Evolutionary conservation across 2,797 vertebrate species (phyloP).

Genomic region (Typhlichthys subterraneus): DNA sequence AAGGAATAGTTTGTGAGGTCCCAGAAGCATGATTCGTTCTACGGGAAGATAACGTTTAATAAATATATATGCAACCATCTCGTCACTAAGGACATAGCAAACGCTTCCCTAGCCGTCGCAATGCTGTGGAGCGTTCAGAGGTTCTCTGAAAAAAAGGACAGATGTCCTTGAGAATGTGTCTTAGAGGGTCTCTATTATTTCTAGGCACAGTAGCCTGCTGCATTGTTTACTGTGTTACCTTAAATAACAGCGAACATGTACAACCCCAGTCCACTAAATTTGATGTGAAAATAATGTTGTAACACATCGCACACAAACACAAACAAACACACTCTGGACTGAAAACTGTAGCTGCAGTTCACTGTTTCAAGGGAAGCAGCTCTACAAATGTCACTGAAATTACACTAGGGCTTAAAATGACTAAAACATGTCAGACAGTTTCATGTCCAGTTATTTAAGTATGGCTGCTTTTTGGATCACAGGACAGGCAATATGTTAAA

Average conservation of each 20-base stretch:
- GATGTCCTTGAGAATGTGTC: conserved; percentile 9
- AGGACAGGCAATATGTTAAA: conserved; percentile 13
- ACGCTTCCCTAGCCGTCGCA: conserved; percentile 33
- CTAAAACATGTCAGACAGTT: conserved; percentile 34
- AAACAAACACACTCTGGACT: too few species aligned
- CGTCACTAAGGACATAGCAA: conserved; percentile 34
- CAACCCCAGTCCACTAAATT: not conserved
- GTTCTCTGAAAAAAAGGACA: not conserved
- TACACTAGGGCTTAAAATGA: conserved; percentile 22
- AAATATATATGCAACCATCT: conserved; percentile 13
- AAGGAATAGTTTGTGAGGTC: conserved; percentile 36
- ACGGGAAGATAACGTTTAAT: conserved; percentile 31
- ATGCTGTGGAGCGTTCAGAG: conserved; percentile 24
- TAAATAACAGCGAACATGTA: conserved; percentile 40
- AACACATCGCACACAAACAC: too few species aligned
- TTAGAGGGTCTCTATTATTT: conserved; percentile 20
- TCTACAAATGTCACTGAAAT: conserved; percentile 14
- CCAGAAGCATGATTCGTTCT: conserved; percentile 67
- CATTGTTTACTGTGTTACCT: conserved; percentile 2
- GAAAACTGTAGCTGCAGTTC: too few species aligned
- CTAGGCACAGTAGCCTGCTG: conserved; percentile 26
- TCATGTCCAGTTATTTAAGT: conserved; percentile 42
- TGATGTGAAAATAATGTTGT: too few species aligned
- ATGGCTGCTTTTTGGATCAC: conserved; percentile 32
- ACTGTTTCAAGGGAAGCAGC: not conserved